Base-by-base conservation (phyloP, 1,140 invertebrate genomes). In the Aphaenogaster ashmeadi region DNA sequence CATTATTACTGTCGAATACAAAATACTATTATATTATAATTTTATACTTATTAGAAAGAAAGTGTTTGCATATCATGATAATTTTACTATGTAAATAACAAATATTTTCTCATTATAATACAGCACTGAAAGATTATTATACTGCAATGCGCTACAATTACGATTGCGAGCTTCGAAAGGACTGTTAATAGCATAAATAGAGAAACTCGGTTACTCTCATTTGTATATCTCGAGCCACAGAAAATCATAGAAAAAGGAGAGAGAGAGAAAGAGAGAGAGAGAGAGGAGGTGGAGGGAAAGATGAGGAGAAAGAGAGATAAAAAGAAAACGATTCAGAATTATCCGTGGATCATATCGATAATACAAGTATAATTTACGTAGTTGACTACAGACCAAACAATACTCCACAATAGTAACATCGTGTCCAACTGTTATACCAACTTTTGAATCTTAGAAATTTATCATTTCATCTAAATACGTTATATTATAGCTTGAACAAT, bases 401-500 rank as follows among this genome's bases (percentile, higher is more conserved):
- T 58, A 83, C 41, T 71, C 3, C 13, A 33, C 33, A 54, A 56
- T 54, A 67, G 11, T 80, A 27, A 67, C 7, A 74, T 74, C 6
- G 52, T 38, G 36, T 71, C 5, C 38, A 50, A 47, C 5, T 74
- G 56, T 47, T 47, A 21, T 56, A 72, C 41, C 9, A 83, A 74
- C 15, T 83, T 67, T 52, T 47, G 38, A 62, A 60, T 36, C 44
- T 60, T 47, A 33, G 13, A 66, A 66, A 72, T 72, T 50, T 47
- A 27, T 72, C 7, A 9, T 74, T 83, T 60, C 21, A 58, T 81
- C 66, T 75, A 75, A 75, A 62, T 75, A 84, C 13, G 41, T 84
- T 84, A 84, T 13, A 74, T 75, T 81, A 69, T 81, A 71, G 18
- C 41, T 84, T 74, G 69, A 71, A 81, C 66, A 81, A 54, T 71